Base-by-base conservation (phyloP, 1,140 invertebrate genomes). In the Arion vulgaris region DNA sequence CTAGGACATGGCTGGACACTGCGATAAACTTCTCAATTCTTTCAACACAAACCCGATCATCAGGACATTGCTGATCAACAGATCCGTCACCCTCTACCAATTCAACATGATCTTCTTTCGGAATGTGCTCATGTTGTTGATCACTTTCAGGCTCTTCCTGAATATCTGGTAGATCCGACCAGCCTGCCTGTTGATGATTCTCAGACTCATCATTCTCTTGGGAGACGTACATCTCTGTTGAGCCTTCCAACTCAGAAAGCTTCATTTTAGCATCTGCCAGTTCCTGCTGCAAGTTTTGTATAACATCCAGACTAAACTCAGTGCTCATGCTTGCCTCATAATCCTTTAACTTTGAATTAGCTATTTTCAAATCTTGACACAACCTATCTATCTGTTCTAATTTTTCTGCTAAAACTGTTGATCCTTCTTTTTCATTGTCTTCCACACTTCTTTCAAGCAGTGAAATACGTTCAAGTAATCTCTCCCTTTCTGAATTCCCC, bases 251-350 rank as follows among this genome's bases (percentile, higher is more conserved):
- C 34, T 81, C 80, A 13, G 69, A 73, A 13, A 81, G 32, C 72
- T 57, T 81, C 53, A 73, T 73, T 39, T 62, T 73, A n/a, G 80
- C 34, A 19, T 81, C 71, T 28, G 71, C 71, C 68, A 81, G 38
- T 36, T 81, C 80, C 45, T 81, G 80, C 71, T 81, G 41, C 11
- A 81, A 32, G 28, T 73, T 81, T 32, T 81, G 80, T 34, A 81
- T 39, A 19, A 81, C 68, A 36, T 74, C 71, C 36, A 73, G 38
- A 57, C 51, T 81, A 51, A 73, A 49, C 39, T 81, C 80, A 38
- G 36, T 34, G 51, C 71, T 34, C n/a, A 74, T 49, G 26, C 49
- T 73, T n/a, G 69, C 71, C 39, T 81, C 80, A 74, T 57, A 73
- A 39, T 81, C 80, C 26, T 34, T 38, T 23, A 81, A 23, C 32